phyloP scores from a whole-genome alignment of 92 coral and sea anemone genomes.

The Siderastrea radians region DNA sequence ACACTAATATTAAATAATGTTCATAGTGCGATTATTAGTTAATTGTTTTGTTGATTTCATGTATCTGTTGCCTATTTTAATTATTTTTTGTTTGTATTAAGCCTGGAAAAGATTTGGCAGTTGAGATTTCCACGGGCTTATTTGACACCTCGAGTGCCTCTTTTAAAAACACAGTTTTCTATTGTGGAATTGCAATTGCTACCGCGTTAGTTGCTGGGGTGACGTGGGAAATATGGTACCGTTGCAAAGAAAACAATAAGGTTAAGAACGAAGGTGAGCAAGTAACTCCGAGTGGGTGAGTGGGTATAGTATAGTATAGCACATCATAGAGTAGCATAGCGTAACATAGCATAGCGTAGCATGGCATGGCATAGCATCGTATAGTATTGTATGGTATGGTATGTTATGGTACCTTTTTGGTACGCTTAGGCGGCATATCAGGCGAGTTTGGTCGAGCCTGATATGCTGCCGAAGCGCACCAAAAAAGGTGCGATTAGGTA shows the following conservation, averaged over 20 bases:
- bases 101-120: neutral
- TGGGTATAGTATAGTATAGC: too few species aligned
- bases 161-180: neutral
- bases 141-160: neutral
- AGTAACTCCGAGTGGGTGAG: too few species aligned
- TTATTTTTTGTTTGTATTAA: neutral
- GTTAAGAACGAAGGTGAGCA: neutral
- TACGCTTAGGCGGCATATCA: too few species aligned
- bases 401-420: too few species aligned
- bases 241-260: neutral
- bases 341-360: too few species aligned
- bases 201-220: neutral
- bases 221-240: conserved; percentile 6
- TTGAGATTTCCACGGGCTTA: conserved; percentile 5
- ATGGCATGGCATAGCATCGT: too few species aligned
- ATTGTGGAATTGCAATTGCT: neutral
- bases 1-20: neutral
- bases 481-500: too few species aligned
- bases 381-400: too few species aligned
- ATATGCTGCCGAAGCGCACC: too few species aligned
- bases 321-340: too few species aligned
- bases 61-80: neutral
- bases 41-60: neutral
- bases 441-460: too few species aligned
- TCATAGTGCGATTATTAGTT: neutral